phyloP scores from a whole-genome alignment of 2,113 vertebrate species.

The Xenopus borealis region DNA sequence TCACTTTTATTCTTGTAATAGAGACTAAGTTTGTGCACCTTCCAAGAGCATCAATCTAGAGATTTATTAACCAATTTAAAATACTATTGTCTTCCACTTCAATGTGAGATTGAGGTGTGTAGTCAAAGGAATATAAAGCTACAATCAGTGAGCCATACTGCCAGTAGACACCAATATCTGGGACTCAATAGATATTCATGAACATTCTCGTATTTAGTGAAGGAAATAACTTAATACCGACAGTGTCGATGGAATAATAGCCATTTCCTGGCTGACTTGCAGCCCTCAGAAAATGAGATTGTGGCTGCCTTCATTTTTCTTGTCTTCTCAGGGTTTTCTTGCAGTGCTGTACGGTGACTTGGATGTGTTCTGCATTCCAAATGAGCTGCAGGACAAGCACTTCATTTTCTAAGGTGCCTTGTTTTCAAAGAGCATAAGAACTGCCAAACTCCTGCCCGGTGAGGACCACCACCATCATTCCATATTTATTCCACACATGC shows the following conservation, averaged over 20 bases:
- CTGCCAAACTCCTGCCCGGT: conserved; percentile 30
- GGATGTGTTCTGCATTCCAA: conserved; percentile 83
- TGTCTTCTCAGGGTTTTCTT: conserved; percentile 84
- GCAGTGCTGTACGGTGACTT: conserved; percentile 64
- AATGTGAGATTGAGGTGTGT: conserved; percentile 88
- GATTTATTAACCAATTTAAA: conserved; percentile 99
- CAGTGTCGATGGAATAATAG: conserved; percentile 98
- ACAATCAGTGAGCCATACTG: conserved; percentile 81
- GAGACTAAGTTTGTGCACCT: conserved; percentile 80
- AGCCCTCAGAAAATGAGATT: conserved; percentile 99
- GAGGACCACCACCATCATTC: conserved; percentile 44
- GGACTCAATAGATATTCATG: conserved; percentile 99
- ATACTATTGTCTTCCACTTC: conserved; percentile 98
- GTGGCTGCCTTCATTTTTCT: conserved; percentile 95
- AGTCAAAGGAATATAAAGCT: conserved; percentile 86
- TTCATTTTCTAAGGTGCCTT: background rate
- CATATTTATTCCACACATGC: conserved; percentile 24
- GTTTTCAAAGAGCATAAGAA: conserved; percentile 30
- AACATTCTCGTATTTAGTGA: conserved; percentile 98
- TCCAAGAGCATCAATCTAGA: conserved; percentile 81
- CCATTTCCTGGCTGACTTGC: conserved; percentile 98
- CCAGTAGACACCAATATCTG: conserved; percentile 85
- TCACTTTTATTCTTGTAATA: conserved; percentile 75
- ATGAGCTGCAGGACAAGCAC: conserved; percentile 72
- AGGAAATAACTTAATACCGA: conserved; percentile 99